phyloP scores from a whole-genome alignment of 1,140 invertebrate genomes.

The Daktulosphaira vitifoliae region DNA sequence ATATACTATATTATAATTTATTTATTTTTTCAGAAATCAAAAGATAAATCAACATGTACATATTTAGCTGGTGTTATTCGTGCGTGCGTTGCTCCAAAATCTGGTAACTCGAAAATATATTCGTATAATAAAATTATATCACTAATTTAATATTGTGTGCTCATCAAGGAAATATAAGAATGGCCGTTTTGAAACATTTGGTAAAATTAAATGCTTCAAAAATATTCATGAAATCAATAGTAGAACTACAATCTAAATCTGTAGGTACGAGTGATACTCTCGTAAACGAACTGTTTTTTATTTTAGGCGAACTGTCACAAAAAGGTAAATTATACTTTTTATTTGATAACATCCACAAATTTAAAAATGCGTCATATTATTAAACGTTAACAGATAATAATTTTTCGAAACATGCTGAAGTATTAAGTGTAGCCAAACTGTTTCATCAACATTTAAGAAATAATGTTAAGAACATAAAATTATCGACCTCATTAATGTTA shows the following conservation, averaged over 20 bases:
- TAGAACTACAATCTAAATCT: slow-evolving; percentile 20
- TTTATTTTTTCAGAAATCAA: slow-evolving; percentile 10
- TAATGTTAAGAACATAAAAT: slow-evolving; percentile 11
- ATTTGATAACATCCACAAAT: too few species aligned
- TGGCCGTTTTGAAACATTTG: slow-evolving; percentile 10
- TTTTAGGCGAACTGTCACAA: slow-evolving; percentile 12
- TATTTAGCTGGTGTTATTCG: slow-evolving; percentile 19
- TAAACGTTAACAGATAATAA: slow-evolving; percentile 11
- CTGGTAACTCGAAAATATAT: slow-evolving; percentile 30
- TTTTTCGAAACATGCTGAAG: slow-evolving; percentile 17
- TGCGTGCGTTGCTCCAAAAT: slow-evolving; percentile 21
- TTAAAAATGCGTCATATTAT: background rate
- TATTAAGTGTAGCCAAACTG: background rate
- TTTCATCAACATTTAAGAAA: slow-evolving; percentile 22
- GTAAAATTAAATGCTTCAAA: slow-evolving; percentile 17
- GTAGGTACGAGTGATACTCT: slow-evolving; percentile 3
- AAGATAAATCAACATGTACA: slow-evolving; percentile 21
- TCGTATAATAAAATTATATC: background rate
- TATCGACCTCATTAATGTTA: slow-evolving; percentile 1
- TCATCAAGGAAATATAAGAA: slow-evolving; percentile 42
- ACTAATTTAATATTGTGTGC: slow-evolving; percentile 32
- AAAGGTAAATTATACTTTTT: slow-evolving; percentile 6
- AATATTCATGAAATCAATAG: slow-evolving; percentile 6
- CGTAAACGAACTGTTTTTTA: slow-evolving; percentile 1
- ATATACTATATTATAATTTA: too few species aligned